Evolutionary conservation across 2,113 vertebrate species (phyloP), one percentile per base, ranked within the genome.

Genomic region (Chauna torquata): DNA sequence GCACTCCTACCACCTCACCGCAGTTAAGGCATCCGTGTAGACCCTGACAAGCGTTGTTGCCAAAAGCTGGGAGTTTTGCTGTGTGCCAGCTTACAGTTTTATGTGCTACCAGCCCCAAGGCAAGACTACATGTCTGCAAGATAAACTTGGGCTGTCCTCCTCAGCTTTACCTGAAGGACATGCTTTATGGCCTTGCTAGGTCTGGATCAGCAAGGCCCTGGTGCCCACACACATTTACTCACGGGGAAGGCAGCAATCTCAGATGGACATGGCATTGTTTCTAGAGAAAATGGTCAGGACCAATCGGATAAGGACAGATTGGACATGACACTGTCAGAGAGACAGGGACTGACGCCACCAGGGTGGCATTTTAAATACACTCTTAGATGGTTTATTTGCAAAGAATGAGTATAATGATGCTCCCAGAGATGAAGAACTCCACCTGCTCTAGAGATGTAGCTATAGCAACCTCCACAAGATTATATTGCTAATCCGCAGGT

Each of bases 391-490:
- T 77, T 95, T 96, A 82, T 95, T 97, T 94, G 78, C 74, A 72
- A 94, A 92, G 92, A 95, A 95, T 0, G 78, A 97, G 80, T 86
- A 95, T 94, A 96, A 92, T 62, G 28, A 40, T 62, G 61, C 92
- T 97, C 62, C 58, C 65, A 85, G 89, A 94, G 91, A 91, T 0
- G 71, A 87, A 89, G 95, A 97, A 88, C 70, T 95, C 94, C 95
- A 97, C 94, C 96, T 96, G 95, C 94, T 95, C 84, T 90, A 70
- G 94, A 87, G 58, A 92, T 88, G 97, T 97, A 97, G 87, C 96
- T 97, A 97, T 97, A 96, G 97, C 97, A 97, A 97, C 97, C 66
- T 97, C 81, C 89, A 91, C 92, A 94, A 15, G 71, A 96, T 90
- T 94, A 94, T 89, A 94, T 74, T 95, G 92, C 84, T 97, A 96